Evolutionary conservation across 1,140 invertebrate genomes (phyloP), one percentile per base, ranked within the genome.

Genomic region (Pectinophora gossypiella): DNA sequence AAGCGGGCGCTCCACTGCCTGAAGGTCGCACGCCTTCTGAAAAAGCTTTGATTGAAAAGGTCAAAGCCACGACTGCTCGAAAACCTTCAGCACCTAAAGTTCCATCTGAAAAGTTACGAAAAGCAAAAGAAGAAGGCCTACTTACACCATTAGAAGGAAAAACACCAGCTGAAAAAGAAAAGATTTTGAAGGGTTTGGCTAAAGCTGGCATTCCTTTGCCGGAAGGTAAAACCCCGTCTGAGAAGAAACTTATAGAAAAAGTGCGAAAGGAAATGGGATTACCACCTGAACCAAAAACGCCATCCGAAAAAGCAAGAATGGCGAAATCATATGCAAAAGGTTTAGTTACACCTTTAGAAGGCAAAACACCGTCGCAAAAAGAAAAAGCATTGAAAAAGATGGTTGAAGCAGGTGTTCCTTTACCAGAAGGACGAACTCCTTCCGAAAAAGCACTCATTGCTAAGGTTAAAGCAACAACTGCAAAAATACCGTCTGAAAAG

Each of bases 351-450:
- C 72, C 72, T 0, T 48, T 80, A 15, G 48, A 64, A 49, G 72
- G 74, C 3, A 76, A 75, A 64, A 51, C 64, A 2, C 5, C 43
- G 7, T 13, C 36, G 21, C 38, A 79, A 44, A 79, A 75, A 51
- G 68, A 72, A 61, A 68, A 65, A 52, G 68, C 73, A 23, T n/a
- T 79, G 10, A 61, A 52, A 63, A 47, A 54, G 42, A 42, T 65
- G 23, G 57, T 59, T 3, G 56, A 56, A 46, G 38, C 59, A 18
- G 76, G 72, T 6, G 21, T 73, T 19, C 59, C 64, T 2, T 48
- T 77, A 21, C 69, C 69, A 2, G 57, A 61, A 59, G 68, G 61
- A 5, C 51, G 58, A 45, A 61, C 68, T 0, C 38, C 61, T n/a
- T 59, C 61, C 10, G 56, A 68, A 52, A 66, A 66, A 53, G 54